Evolutionary conservation across 2,888 invertebrate genomes (phyloP).

Genomic region (Neria commutata): DNA sequence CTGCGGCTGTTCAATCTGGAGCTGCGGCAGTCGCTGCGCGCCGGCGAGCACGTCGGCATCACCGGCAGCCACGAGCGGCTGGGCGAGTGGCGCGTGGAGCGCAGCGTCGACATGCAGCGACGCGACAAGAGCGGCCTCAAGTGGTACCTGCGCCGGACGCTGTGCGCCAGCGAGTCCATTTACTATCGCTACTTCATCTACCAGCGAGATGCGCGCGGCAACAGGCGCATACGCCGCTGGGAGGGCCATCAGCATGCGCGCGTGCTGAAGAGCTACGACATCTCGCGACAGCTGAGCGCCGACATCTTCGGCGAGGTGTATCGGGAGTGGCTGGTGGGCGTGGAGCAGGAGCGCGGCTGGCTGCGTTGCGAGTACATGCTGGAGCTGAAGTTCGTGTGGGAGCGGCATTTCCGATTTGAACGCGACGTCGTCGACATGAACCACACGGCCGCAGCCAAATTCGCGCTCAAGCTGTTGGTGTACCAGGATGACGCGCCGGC

Average conservation of each 20-base stretch:
- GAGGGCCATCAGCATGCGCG: conserved; percentile 65
- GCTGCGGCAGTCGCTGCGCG: conserved; percentile 61
- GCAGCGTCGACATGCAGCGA: conserved; percentile 63
- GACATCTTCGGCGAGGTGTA: conserved; percentile 41
- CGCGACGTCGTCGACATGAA: conserved; percentile 50
- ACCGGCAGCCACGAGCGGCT: conserved; percentile 72
- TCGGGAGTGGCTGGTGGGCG: conserved; percentile 37
- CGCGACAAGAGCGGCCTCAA: conserved; percentile 47
- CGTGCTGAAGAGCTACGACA: conserved; percentile 47
- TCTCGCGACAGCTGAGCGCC: conserved; percentile 38
- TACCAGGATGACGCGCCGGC: conserved; percentile 58
- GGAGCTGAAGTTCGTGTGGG: conserved; percentile 77
- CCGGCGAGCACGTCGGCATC: conserved; percentile 73
- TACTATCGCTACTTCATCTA: conserved; percentile 55
- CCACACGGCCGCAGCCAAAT: background rate
- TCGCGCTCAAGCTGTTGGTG: conserved; percentile 9
- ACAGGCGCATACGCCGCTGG: conserved; percentile 49
- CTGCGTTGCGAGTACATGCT: conserved; percentile 73
- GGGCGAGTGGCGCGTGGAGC: conserved; percentile 73
- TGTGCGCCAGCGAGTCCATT: conserved; percentile 66
- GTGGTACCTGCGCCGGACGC: conserved; percentile 70
- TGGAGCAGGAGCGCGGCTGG: conserved; percentile 76
- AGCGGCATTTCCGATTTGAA: conserved; percentile 75
- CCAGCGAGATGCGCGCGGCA: conserved; percentile 39
- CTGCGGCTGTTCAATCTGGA: conserved; percentile 54